A percentile compares a stretch with the other conserved stretches of the same genome.
Evolutionary conservation across 2,888 invertebrate species (phyloP).

Genomic region (Hemicrepidius hirtus): DNA sequence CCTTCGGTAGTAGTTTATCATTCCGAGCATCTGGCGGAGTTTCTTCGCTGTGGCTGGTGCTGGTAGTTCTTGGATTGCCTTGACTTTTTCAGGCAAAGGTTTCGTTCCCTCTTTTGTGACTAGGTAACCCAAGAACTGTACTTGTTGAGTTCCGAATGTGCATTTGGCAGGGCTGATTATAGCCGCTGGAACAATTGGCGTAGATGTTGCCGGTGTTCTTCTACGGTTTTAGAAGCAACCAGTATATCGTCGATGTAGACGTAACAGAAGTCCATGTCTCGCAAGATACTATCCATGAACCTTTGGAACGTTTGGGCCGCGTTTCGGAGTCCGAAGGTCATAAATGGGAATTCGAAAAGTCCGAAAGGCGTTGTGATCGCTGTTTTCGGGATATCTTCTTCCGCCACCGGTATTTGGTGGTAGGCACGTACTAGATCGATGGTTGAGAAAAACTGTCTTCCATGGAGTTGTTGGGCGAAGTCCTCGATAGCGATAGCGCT

Average conservation of each 20-base stretch:
- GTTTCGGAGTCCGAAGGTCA: conserved; percentile 68
- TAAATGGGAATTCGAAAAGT: conserved; percentile 32
- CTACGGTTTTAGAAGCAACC: conserved; percentile 52
- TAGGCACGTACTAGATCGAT: conserved; percentile 67
- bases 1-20: conserved; percentile 66
- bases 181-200: conserved; percentile 57
- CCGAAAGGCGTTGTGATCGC: conserved; percentile 60
- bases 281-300: conserved; percentile 63
- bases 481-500: conserved; percentile 64
- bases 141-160: conserved; percentile 55
- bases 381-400: conserved; percentile 65
- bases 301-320: conserved; percentile 68
- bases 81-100: conserved; percentile 62
- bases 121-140: conserved; percentile 60
- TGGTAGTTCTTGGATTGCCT: conserved; percentile 59
- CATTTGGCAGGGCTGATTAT: conserved; percentile 64
- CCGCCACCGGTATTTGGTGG: conserved; percentile 64
- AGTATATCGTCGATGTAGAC: conserved; percentile 66
- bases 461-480: conserved; percentile 60
- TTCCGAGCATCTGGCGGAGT: conserved; percentile 64
- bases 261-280: conserved; percentile 62
- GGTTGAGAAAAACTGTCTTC: conserved; percentile 60
- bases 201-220: conserved; percentile 60
- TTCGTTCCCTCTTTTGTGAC: conserved; percentile 59
- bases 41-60: conserved; percentile 60